Percentiles rank a stretch among this genome's conserved stretches.
phyloP scores from a whole-genome alignment of 2,797 vertebrate species.

The Serranus cabrilla region DNA sequence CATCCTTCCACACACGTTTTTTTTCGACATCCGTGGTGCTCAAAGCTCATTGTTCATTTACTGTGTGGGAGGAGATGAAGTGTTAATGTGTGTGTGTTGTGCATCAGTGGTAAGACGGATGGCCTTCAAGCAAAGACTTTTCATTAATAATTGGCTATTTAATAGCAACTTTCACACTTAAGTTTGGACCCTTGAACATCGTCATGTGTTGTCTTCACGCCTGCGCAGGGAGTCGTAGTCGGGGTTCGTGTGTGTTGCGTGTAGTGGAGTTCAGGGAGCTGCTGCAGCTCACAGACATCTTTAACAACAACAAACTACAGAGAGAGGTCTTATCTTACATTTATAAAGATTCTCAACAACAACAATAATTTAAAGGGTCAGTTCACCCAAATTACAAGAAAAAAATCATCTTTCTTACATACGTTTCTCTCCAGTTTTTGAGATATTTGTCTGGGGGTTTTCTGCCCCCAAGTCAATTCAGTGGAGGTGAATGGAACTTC shows the following conservation, averaged over 20 bases:
- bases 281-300: not conserved
- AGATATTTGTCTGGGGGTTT: not conserved
- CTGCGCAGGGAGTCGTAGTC: constrained; percentile 45
- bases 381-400: constrained; percentile 13
- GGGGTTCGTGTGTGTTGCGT: not conserved
- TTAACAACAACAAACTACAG: not conserved
- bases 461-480: not conserved
- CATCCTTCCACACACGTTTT: constrained; percentile 64
- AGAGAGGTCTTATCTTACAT: not conserved
- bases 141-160: constrained; percentile 85
- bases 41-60: constrained; percentile 71
- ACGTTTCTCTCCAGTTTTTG: not conserved
- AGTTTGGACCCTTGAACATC: constrained; percentile 73
- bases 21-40: constrained; percentile 72
- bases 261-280: not conserved
- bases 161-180: constrained; percentile 70
- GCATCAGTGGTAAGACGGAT: constrained; percentile 67
- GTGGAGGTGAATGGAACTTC: not conserved
- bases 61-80: constrained; percentile 73
- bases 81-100: constrained; percentile 68
- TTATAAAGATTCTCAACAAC: not conserved
- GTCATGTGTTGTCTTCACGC: constrained; percentile 64
- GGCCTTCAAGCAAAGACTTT: constrained; percentile 80
- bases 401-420: not conserved
- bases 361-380: not conserved